Base-by-base conservation (phyloP, 2,888 invertebrate genomes). In the Phania funesta region DNA sequence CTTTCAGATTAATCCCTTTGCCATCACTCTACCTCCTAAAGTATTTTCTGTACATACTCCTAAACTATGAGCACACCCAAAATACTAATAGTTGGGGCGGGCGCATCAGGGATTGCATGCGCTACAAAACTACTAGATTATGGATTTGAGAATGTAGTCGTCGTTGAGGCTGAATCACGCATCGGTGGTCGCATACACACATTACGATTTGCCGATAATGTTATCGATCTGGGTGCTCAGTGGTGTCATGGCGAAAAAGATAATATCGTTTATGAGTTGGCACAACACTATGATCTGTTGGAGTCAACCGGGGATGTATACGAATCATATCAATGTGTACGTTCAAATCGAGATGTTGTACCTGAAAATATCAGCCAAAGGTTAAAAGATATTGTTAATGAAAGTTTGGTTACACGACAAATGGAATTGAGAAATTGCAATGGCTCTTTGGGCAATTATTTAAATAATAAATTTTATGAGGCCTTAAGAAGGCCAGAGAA, bases 171-270 rank as follows among this genome's bases (percentile, higher is more conserved):
- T 0, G 93, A 93, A 83, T 90, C 92, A 67, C 92, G 94, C 18
- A 92, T 95, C 58, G 95, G 95, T 0, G 95, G 95, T 0, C 91
- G 95, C 73, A 92, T 95, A 79, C 86, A 91, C 56, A 92, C 93
- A 0, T 91, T 92, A 13, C 90, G 91, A 1, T 93, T 92, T 83
- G 93, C 92, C 1, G 92, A 92, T 1, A 92, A 92, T 82, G 90
- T 93, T 8, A 88, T 91, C 7, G 91, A 91, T 84, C 78, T 89
- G 48, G 91, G 91, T 0, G 91, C 91, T 0, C 91, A 91, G 79
- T 91, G 91, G 91, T 88, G 91, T 44, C 91, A 91, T 52, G 91
- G 91, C 0, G 90, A 90, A 64, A 86, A 89, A 88, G 93, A 92
- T 24, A 91, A 91, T 78, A 87, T 89, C 22, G 87, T 91, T 0